These are phyloP conservation scores for Vimba vimba DNA, from an alignment of 2,113 vertebrate species.

Conservation along the genomic window DNA sequence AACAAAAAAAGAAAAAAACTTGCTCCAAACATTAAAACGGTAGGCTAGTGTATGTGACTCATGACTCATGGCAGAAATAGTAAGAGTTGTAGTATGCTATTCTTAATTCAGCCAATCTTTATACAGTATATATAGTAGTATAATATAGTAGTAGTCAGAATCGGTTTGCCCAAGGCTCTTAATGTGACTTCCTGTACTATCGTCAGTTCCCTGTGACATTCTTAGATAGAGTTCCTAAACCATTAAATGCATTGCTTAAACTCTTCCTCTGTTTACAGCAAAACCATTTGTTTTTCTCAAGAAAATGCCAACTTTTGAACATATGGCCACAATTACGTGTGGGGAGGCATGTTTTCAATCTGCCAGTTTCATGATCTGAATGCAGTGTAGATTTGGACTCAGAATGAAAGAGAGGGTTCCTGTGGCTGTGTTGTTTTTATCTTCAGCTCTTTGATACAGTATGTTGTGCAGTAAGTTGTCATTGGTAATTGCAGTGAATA, in stretches of 20 bases:
- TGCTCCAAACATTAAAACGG: neutral
- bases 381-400: neutral
- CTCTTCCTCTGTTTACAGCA: constrained; percentile 34
- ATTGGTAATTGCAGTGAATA: constrained; percentile 39
- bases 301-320: constrained; percentile 38
- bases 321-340: constrained; percentile 48
- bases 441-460: neutral
- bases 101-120: neutral
- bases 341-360: constrained; percentile 15
- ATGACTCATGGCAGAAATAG: neutral
- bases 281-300: constrained; percentile 18
- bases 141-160: neutral
- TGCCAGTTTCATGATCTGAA: neutral
- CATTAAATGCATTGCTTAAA: constrained; percentile 1
- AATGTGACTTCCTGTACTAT: neutral
- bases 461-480: constrained; percentile 20
- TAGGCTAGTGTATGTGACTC: neutral
- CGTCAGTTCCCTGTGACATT: constrained; percentile 5
- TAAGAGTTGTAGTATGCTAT: neutral
- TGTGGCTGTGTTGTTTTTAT: constrained; percentile 25
- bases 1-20: neutral
- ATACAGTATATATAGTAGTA: neutral
- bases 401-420: neutral
- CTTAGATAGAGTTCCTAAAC: constrained; percentile 9
- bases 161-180: neutral